These are phyloP conservation scores for Hemaris fuciformis DNA, from an alignment of 2,888 invertebrate species.

Conservation along the genomic window DNA sequence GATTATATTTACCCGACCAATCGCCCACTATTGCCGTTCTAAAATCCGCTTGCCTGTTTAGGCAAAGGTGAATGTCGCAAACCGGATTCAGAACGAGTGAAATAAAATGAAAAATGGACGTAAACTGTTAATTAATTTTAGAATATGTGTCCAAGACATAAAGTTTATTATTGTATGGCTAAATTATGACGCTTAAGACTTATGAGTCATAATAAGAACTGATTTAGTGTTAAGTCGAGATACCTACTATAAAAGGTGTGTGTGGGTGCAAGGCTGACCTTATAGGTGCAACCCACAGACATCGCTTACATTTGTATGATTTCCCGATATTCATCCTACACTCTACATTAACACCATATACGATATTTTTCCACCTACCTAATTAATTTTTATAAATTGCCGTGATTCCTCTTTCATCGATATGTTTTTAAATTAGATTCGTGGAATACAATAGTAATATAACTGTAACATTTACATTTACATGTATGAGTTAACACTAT, in stretches of 20 bases:
- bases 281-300: conserved; percentile 75
- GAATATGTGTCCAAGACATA: conserved; percentile 20
- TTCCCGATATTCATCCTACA: conserved; percentile 69
- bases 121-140: conserved; percentile 18
- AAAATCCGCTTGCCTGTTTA: conserved; percentile 79
- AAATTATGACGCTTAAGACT: conserved; percentile 31
- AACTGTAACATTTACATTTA: too few relatives aligned
- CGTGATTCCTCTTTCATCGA: too few relatives aligned
- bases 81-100: conserved; percentile 42
- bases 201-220: conserved; percentile 21
- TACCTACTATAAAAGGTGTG: conserved; percentile 67
- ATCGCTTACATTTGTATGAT: conserved; percentile 72
- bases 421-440: too few relatives aligned
- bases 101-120: conserved; percentile 29
- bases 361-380: conserved; percentile 26
- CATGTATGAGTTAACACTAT: too few relatives aligned
- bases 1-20: conserved; percentile 46
- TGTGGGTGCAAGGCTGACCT: conserved; percentile 82
- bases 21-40: conserved; percentile 74
- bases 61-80: conserved; percentile 81
- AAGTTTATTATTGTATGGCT: conserved; percentile 29
- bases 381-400: not conserved
- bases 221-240: conserved; percentile 61
- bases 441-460: too few relatives aligned
- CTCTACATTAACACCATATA: conserved; percentile 59